A percentile compares a stretch with the other conserved stretches of the same genome.
These are phyloP conservation scores for Pseudopleuronectes americanus DNA, from an alignment of 2,797 vertebrate genomes.

Conservation along the genomic window DNA sequence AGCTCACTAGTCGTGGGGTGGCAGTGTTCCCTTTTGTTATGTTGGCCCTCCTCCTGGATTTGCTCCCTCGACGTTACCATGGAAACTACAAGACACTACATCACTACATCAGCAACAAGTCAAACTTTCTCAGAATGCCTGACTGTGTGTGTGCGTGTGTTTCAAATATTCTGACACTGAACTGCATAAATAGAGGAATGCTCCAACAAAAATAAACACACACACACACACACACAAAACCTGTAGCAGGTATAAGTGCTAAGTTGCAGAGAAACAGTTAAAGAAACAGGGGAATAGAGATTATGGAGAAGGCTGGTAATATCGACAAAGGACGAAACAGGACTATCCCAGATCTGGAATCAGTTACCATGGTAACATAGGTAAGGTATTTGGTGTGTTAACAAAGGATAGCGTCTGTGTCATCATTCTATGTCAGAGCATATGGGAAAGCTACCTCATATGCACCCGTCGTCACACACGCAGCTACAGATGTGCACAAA, in stretches of 20 bases:
- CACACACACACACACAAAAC: not conserved
- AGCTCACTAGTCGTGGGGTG: slow-evolving; percentile 74
- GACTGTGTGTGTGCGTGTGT: slow-evolving; percentile 9
- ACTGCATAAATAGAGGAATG: slow-evolving; percentile 44
- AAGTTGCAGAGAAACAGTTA: slow-evolving; percentile 42
- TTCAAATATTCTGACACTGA: slow-evolving; percentile 59
- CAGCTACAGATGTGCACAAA: slow-evolving; percentile 12
- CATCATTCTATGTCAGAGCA: slow-evolving; percentile 41
- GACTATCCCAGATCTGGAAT: slow-evolving; percentile 62
- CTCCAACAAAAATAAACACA: slow-evolving; percentile 12
- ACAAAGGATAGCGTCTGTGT: slow-evolving; percentile 49
- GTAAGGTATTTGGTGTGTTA: slow-evolving; percentile 60
- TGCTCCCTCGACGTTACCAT: slow-evolving; percentile 83
- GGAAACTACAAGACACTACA: slow-evolving; percentile 86
- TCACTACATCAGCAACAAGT: slow-evolving; percentile 80
- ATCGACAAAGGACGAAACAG: slow-evolving; percentile 47
- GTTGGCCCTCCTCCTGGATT: slow-evolving; percentile 77
- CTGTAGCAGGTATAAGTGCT: slow-evolving; percentile 20
- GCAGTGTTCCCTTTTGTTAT: slow-evolving; percentile 82
- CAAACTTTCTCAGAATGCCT: slow-evolving; percentile 77
- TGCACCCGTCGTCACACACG: not conserved
- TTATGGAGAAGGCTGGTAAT: slow-evolving; percentile 28
- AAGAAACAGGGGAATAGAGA: slow-evolving; percentile 27
- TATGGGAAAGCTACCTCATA: slow-evolving; percentile 17
- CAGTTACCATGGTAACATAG: slow-evolving; percentile 77